Evolutionary conservation across 2,888 invertebrate species (phyloP).

Genomic region (Eurytoma adleriae): DNA sequence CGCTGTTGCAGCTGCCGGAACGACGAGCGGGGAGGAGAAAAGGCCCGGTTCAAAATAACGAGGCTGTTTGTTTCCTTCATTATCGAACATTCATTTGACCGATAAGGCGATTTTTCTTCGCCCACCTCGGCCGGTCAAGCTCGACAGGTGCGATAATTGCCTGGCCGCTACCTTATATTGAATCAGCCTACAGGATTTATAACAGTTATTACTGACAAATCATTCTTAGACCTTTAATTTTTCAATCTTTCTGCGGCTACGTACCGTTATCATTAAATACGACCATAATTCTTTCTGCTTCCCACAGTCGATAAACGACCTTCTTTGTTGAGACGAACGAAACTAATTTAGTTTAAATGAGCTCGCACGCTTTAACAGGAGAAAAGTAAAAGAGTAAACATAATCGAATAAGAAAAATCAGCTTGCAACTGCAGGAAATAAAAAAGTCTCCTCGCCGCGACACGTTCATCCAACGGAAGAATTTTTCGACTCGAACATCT

Average conservation of each 20-base stretch:
- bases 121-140: background rate
- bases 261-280: too few species aligned
- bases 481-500: background rate
- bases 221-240: too few species aligned
- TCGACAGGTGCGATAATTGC: constrained; percentile 17
- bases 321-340: too few species aligned
- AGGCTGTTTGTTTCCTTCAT: constrained; percentile 43
- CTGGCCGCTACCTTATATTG: too few species aligned
- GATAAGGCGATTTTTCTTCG: background rate
- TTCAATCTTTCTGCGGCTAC: too few species aligned
- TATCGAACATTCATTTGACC: constrained; percentile 4
- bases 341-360: too few species aligned
- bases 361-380: background rate
- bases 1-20: background rate
- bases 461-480: too few species aligned
- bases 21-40: background rate
- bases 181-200: too few species aligned
- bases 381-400: background rate
- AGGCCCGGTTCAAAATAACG: background rate
- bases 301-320: too few species aligned
- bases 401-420: background rate
- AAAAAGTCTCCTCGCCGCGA: too few species aligned
- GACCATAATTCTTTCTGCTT: too few species aligned
- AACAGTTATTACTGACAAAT: too few species aligned
- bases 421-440: background rate